Evolutionary conservation across 2,113 vertebrate species (phyloP), one percentile per base, ranked within the genome.

Genomic region (Bubo blakistoni): DNA sequence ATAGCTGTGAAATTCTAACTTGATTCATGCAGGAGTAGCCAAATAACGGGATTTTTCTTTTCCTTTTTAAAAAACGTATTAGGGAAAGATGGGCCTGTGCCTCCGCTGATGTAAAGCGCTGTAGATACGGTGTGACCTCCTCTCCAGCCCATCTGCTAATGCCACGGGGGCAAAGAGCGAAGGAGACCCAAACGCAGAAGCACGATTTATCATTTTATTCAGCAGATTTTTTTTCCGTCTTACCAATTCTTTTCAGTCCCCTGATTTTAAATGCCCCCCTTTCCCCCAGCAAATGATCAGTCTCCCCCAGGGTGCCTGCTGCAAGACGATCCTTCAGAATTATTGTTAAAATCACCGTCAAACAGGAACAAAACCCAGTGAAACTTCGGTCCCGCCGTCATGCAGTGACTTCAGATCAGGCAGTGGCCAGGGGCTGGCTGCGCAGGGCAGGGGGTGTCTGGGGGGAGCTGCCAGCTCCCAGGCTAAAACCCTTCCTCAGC

Each of bases 1-100:
- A 93, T 93, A 90, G 76, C 79, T 83, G 94, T 86, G 92, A 92
- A 94, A 90, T 78, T 78, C 92, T 90, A 65, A 73, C 81, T 62
- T 36, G 76, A 49, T 83, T 88, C 79, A 73, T 16, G 71, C 51
- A 46, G 54, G 32, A 90, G 51, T 54, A 83, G 88, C 71, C 92
- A 86, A 90, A 95, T 76, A 65, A 80, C 62, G 62, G 47, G 61
- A 30, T 52, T 88, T 83, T 83, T 52, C 13, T 61, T 69, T 81
- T 27, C 6, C 26, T 32, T 34, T 38, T 51, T 27, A 4, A 13
- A 76, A 34, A 21, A 59, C 25, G 22, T n/a, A 61, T 34, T 61
- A 25, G 24, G 16, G 12, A 44, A 63, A 7, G 52, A 22, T 13
- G 62, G 51, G 54, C 73, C 70, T 46, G 7, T 52, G 55, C 46